Conservation (phyloP, 2,888 invertebrate genomes). For the Trichopria drosophilae region DNA sequence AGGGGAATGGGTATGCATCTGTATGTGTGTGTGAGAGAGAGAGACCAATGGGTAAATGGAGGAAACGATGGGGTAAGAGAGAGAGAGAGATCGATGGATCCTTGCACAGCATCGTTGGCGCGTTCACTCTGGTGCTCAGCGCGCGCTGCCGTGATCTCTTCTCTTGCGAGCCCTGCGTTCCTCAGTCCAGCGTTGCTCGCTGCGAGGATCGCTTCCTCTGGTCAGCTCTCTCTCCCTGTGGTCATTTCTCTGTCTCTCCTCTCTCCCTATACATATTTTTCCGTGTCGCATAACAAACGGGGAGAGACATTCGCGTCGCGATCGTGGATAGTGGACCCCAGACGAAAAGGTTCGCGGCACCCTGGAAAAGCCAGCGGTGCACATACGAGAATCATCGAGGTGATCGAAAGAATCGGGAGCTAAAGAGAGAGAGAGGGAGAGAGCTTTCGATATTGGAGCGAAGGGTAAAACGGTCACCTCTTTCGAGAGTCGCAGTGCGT, state of each 20-base stretch:
- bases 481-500: no score
- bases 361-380: no score
- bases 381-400: neutral
- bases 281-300: no score
- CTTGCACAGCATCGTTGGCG: no score
- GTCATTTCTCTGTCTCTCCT: neutral
- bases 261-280: no score
- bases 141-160: constrained; percentile 5
- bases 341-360: no score
- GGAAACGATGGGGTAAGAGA: constrained; percentile 2
- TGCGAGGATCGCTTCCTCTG: constrained; percentile 18
- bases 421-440: constrained; percentile 5
- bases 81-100: constrained; percentile 21
- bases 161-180: no score
- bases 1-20: no score
- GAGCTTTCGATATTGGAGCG: neutral
- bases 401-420: neutral
- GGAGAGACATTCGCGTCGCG: no score
- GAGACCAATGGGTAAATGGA: constrained; percentile 1
- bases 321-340: no score
- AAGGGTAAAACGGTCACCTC: constrained; percentile 4
- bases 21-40: no score
- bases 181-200: constrained; percentile 24
- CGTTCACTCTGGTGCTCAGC: neutral
- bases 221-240: no score